phyloP scores from a whole-genome alignment of 2,888 invertebrate species.

The Perizoma flavofasciatum region DNA sequence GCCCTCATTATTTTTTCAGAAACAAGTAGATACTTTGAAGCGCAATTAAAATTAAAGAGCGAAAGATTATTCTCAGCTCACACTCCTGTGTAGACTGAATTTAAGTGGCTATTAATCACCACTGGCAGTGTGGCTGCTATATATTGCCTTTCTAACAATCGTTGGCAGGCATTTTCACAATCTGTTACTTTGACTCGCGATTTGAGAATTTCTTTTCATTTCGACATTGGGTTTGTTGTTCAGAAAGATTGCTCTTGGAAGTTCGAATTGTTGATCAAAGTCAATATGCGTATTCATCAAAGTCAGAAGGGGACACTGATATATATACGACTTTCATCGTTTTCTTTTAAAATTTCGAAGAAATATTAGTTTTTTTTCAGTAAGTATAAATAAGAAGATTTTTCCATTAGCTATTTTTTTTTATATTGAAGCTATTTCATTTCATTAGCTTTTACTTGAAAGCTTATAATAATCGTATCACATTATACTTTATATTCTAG shows the following conservation, averaged over 20 bases:
- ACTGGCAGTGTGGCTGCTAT: constrained; percentile 31
- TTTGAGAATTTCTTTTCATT: constrained; percentile 35
- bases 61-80: constrained; percentile 47
- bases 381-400: background rate
- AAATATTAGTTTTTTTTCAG: constrained; percentile 10
- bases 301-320: constrained; percentile 17
- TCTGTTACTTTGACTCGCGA: constrained; percentile 40
- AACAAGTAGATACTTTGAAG: constrained; percentile 36
- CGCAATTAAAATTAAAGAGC: constrained; percentile 48
- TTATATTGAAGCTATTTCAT: too few relatives aligned
- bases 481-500: too few relatives aligned
- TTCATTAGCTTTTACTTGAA: too few relatives aligned
- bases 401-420: too few relatives aligned
- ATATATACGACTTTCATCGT: constrained; percentile 12
- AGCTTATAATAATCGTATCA: too few relatives aligned
- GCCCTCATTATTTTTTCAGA: constrained; percentile 23
- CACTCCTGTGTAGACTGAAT: constrained; percentile 46
- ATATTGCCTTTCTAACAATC: constrained; percentile 38
- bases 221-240: constrained; percentile 11
- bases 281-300: constrained; percentile 14
- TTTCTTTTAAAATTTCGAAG: constrained; percentile 11
- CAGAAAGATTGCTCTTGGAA: constrained; percentile 9
- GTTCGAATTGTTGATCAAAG: constrained; percentile 29
- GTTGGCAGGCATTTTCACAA: constrained; percentile 34
- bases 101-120: constrained; percentile 58